phyloP scores from a whole-genome alignment of 2,888 invertebrate species.

The Griposia aprilina region DNA sequence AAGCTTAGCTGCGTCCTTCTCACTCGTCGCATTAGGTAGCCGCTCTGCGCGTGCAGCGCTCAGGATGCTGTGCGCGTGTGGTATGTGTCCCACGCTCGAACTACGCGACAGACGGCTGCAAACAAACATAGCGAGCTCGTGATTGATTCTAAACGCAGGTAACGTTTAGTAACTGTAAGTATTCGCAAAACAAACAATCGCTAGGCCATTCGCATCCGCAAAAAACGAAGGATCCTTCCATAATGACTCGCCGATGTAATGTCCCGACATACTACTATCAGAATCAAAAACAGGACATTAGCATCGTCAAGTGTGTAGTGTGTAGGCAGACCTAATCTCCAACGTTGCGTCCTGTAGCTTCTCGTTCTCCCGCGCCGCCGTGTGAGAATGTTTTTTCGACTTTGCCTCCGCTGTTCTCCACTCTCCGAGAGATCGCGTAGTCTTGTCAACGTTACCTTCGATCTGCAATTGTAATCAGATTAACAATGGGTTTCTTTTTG shows the following conservation, averaged over 20 bases:
- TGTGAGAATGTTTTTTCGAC: constrained; percentile 96
- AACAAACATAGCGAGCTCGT: constrained; percentile 65
- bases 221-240: constrained; percentile 83
- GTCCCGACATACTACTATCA: constrained; percentile 44
- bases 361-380: constrained; percentile 97
- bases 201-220: constrained; percentile 74
- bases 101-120: constrained; percentile 88
- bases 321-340: constrained; percentile 85
- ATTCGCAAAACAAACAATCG: constrained; percentile 75
- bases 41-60: constrained; percentile 86
- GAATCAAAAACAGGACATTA: constrained; percentile 66
- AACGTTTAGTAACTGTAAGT: constrained; percentile 46
- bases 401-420: constrained; percentile 97
- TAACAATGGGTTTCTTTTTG: constrained; percentile 24
- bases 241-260: constrained; percentile 61
- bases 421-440: constrained; percentile 94
- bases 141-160: constrained; percentile 42
- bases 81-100: constrained; percentile 91
- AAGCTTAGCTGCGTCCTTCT: constrained; percentile 93
- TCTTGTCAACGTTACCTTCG: constrained; percentile 96
- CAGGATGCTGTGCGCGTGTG: constrained; percentile 88
- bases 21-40: constrained; percentile 80
- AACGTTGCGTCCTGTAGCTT: constrained; percentile 95
- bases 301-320: constrained; percentile 68
- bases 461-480: constrained; percentile 83